Percentiles rank a stretch among this genome's conserved stretches.
Evolutionary conservation across 1,140 invertebrate species (phyloP).

Genomic region (Polyergus mexicanus): DNA sequence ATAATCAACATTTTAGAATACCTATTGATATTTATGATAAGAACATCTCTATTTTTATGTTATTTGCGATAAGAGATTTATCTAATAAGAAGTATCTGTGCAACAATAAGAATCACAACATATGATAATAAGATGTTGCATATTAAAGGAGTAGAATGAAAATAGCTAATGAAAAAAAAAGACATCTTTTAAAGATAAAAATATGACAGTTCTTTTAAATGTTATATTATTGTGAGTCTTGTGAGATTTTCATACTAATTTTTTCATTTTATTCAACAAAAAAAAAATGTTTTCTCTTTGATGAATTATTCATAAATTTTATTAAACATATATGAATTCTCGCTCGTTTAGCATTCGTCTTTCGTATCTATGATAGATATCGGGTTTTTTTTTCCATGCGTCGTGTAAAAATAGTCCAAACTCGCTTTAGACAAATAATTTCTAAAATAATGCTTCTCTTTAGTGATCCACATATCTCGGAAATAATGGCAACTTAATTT

Average conservation of each 20-base stretch:
- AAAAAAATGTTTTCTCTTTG: too few species aligned
- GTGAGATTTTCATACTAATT: not conserved
- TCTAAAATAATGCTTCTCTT: not conserved
- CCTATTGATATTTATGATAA: not conserved
- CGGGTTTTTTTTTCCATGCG: not conserved
- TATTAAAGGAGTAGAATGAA: not conserved
- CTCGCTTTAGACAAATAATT: not conserved
- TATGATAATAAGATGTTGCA: slow-evolving; percentile 27
- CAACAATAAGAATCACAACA: not conserved
- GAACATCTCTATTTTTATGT: not conserved
- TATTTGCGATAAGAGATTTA: slow-evolving; percentile 4
- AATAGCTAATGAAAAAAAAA: not conserved
- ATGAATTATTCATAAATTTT: too few species aligned
- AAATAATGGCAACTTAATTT: not conserved
- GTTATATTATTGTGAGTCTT: not conserved
- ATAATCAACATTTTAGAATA: slow-evolving; percentile 4
- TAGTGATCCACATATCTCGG: too few species aligned
- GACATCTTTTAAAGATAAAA: too few species aligned
- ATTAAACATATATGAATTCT: too few species aligned
- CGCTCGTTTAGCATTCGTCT: not conserved
- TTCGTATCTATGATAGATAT: not conserved
- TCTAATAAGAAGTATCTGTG: slow-evolving; percentile 2
- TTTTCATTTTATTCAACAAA: not conserved
- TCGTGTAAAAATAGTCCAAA: not conserved
- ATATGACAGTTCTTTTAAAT: too few species aligned